Evolutionary conservation across 2,888 invertebrate genomes (phyloP).

Genomic region (Hoplodrina ambigua): DNA sequence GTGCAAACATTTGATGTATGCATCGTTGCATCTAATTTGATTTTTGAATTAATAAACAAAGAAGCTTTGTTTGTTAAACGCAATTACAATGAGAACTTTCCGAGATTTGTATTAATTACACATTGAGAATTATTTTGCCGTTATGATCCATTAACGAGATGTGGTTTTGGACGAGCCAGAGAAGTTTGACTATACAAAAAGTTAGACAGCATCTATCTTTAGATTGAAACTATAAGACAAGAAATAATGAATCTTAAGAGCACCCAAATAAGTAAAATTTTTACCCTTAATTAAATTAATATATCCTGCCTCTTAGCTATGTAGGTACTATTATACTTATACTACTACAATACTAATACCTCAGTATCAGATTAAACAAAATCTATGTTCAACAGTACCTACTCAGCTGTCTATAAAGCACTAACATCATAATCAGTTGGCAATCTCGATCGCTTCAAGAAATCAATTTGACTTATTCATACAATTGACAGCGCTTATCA

Average conservation of each 20-base stretch:
- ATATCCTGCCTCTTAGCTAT: not conserved
- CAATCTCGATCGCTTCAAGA: conserved; percentile 24
- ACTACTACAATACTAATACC: not conserved
- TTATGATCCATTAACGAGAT: no score
- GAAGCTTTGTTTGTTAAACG: conserved; percentile 14
- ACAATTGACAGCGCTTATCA: conserved; percentile 42
- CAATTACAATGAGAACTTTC: conserved; percentile 9
- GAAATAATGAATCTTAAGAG: no score
- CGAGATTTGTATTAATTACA: not conserved
- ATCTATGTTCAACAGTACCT: conserved; percentile 1
- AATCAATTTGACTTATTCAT: conserved; percentile 32
- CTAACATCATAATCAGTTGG: conserved; percentile 11
- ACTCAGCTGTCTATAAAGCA: not conserved
- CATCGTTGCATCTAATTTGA: conserved; percentile 44
- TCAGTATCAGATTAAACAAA: conserved; percentile 1
- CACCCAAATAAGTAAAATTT: no score
- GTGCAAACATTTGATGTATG: conserved; percentile 24
- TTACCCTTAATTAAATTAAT: not conserved
- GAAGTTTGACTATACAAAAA: no score
- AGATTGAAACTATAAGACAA: no score
- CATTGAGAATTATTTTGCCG: not conserved
- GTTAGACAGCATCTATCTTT: no score
- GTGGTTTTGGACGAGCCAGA: no score
- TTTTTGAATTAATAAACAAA: conserved; percentile 19
- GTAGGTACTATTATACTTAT: not conserved